A percentile compares a stretch with the other conserved stretches of the same genome.
phyloP scores from a whole-genome alignment of 1,140 invertebrate species.

The Hycleus phaleratus region DNA sequence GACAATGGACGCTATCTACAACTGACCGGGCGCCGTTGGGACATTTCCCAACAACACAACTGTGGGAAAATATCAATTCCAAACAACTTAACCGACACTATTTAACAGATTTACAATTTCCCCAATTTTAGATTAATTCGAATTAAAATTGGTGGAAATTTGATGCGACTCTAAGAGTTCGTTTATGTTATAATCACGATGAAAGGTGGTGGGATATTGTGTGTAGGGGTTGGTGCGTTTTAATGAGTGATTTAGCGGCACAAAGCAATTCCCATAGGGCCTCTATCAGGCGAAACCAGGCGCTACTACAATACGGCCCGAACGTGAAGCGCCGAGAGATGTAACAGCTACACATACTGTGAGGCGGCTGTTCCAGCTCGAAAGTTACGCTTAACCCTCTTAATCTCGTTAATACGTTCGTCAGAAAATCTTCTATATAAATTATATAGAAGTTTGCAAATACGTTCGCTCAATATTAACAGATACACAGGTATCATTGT shows the following conservation, averaged over 20 bases:
- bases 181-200: no score
- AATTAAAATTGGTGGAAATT: no score
- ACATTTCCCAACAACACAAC: background rate
- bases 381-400: constrained; percentile 6
- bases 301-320: no score
- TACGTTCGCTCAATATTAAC: no score
- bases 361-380: constrained; percentile 15
- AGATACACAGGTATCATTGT: no score
- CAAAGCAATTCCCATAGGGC: constrained; percentile 32
- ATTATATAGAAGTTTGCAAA: no score
- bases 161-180: no score
- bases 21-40: background rate
- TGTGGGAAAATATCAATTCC: no score
- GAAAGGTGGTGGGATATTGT: no score
- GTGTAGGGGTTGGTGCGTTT: constrained; percentile 12
- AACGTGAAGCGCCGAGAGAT: background rate
- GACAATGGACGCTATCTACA: constrained; percentile 1
- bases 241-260: constrained; percentile 38
- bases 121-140: no score
- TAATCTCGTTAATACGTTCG: constrained; percentile 1
- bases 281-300: constrained; percentile 33
- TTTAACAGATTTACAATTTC: no score
- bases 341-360: background rate
- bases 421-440: background rate
- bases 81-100: no score